Base-by-base conservation (phyloP, 2,888 invertebrate species). In the Trachelus troglodyta region DNA sequence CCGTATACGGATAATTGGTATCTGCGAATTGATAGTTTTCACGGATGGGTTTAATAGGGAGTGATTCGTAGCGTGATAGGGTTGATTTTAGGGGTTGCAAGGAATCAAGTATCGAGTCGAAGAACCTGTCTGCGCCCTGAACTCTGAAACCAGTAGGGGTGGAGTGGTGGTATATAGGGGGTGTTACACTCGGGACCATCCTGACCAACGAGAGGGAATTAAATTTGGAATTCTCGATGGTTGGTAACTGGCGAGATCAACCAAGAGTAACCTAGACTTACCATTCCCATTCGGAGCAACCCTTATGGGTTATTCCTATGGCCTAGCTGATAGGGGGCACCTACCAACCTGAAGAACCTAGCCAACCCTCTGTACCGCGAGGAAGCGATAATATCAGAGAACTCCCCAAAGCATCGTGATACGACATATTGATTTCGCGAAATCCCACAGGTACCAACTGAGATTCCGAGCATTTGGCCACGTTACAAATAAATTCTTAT, bases 401-500 rank as follows among this genome's bases (percentile, higher is more conserved):
- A 56, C 9, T 56, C 2, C 56, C 23, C 9, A 9, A 56, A 56
- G 56, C 40, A 12, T 35, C 37, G 35, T 9, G 75, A 23, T 4
- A 34, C 15, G 35, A 75, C 33, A 75, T 56, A 77, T 75, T 75
- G 40, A 77, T 77, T 75, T 69, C 69, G 11, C 15, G 15, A 35
- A 30, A 23, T 74, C 77, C 74, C 68, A 15, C 15, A 35, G 77
- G 56, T 23, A 56, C 56, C 56, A 56, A 56, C 56, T 23, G 69
- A 69, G 30, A 30, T 35, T 15, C 11, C 37, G 68, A 23, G 37
- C 1, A 56, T 37, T 75, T 69, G 71, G 34, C 30, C 31, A 56
- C 69, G 77, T 77, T 40, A 15, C 35, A 77, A 77, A 77, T 77
- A 23, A 69, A 71, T 75, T 75, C 75, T 40, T 34, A 34, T 12